phyloP scores from a whole-genome alignment of 2,113 vertebrate genomes.

The Sinocyclocheilus rhinocerous region DNA sequence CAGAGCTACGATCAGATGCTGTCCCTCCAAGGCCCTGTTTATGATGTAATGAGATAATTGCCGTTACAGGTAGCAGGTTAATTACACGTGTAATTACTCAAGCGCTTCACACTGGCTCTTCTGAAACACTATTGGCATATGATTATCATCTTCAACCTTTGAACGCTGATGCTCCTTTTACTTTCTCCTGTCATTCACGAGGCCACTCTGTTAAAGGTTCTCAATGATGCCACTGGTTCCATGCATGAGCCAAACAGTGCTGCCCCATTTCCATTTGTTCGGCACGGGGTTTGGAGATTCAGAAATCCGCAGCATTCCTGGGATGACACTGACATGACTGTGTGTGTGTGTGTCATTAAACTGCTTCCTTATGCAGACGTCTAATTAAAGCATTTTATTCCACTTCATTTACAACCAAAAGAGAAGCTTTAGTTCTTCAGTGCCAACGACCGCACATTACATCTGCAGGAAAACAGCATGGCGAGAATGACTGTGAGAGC shows the following conservation, averaged over 20 bases:
- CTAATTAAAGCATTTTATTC: slow-evolving; percentile 81
- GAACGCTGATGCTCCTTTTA: slow-evolving; percentile 12
- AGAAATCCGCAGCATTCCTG: slow-evolving; percentile 91
- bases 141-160: slow-evolving; percentile 57
- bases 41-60: slow-evolving; percentile 72
- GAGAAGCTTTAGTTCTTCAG: slow-evolving; percentile 74
- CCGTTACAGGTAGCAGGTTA: slow-evolving; percentile 74
- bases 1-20: slow-evolving; percentile 49
- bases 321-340: slow-evolving; percentile 81
- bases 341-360: slow-evolving; percentile 49
- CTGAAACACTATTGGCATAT: slow-evolving; percentile 67
- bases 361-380: slow-evolving; percentile 57
- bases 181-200: background rate
- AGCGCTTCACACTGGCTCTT: slow-evolving; percentile 63
- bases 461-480: slow-evolving; percentile 70
- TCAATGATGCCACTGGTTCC: slow-evolving; percentile 60
- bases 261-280: background rate
- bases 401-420: slow-evolving; percentile 78
- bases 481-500: slow-evolving; percentile 64
- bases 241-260: too few relatives aligned
- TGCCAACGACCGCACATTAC: slow-evolving; percentile 77
- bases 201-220: background rate
- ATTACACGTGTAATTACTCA: slow-evolving; percentile 69
- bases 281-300: background rate
- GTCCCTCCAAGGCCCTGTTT: slow-evolving; percentile 60